Base-by-base conservation (phyloP, 2,797 vertebrate species). In the Sternotherus odoratus region DNA sequence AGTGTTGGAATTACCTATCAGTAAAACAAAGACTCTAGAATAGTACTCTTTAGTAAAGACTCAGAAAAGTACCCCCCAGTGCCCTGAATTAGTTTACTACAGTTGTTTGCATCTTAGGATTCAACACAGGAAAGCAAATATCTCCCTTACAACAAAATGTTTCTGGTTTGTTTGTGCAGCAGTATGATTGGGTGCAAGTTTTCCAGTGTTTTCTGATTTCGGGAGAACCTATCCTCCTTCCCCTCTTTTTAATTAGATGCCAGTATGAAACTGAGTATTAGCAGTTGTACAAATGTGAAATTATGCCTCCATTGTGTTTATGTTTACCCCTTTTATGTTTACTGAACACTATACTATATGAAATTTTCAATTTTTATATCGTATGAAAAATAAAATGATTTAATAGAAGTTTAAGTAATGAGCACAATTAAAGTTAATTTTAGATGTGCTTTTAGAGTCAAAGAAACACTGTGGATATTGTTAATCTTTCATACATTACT, bases 371-470 rank as follows among this genome's bases (percentile, higher is more conserved):
- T 46, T 39, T 75, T 46, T 17, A 15, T 15, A 24, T 28, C 79
- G 17, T 0, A 8, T 80, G 46, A 81, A 80, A 92, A 83, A 16
- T 36, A n/a, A n/a, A 66, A 66, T 36, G 5, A 69, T 69, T 69
- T 39, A 36, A 36, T 69, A 69, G 63, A 39, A 69, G 36, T 69
- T 5, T 69, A 74, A 46, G 48, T 19, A 46, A 89, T 77, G 36
- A 0, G 69, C 23, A n/a, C 75, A 7, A 1, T 82, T 36, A 11
- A 50, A 80, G 79, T 36, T 28, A 77, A n/a, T 1, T 77, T 23
- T 69, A 69, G 5, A 30, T 49, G 24, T 77, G 12, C 30, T 77
- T 77, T 49, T 77, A 33, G 30, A 16, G 75, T 50, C 43, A 30
- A 19, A 77, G 26, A 30, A 23, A 77, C 8, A 43, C 15, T 87